Evolutionary conservation across 1,140 invertebrate species (phyloP).

Genomic region (Uloborus diversus): DNA sequence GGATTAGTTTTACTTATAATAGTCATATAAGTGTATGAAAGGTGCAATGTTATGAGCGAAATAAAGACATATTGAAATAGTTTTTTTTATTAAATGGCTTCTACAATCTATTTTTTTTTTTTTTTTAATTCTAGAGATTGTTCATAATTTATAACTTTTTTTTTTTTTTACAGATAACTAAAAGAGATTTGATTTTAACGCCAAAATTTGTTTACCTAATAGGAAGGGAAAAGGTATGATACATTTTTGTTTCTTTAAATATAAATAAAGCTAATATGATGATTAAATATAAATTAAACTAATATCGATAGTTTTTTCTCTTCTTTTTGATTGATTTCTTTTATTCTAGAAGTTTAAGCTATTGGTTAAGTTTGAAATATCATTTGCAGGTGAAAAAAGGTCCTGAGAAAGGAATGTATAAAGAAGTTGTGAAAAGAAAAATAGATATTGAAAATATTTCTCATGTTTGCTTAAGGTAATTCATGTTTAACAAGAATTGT

Average conservation of each 20-base stretch:
- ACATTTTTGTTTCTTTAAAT: not conserved
- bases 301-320: not conserved
- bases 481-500: not conserved
- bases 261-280: not conserved
- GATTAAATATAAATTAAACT: not conserved
- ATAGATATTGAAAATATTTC: conserved; percentile 72
- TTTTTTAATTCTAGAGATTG: no score
- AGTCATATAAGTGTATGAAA: no score
- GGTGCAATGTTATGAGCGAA: no score
- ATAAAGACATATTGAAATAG: no score
- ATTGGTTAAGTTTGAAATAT: not conserved
- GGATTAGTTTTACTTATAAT: no score
- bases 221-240: conserved; percentile 67
- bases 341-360: not conserved
- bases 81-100: no score
- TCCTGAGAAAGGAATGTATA: conserved; percentile 70
- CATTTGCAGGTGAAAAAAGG: conserved; percentile 69
- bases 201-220: conserved; percentile 72
- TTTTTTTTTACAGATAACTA: conserved; percentile 65
- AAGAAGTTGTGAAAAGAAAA: conserved; percentile 76
- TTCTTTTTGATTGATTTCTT: not conserved
- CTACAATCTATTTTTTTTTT: no score
- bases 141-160: no score
- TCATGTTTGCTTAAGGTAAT: conserved; percentile 71
- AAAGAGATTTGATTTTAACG: conserved; percentile 77